These are phyloP conservation scores for Piaya cayana DNA, from an alignment of 2,113 vertebrate species.

Conservation along the genomic window DNA sequence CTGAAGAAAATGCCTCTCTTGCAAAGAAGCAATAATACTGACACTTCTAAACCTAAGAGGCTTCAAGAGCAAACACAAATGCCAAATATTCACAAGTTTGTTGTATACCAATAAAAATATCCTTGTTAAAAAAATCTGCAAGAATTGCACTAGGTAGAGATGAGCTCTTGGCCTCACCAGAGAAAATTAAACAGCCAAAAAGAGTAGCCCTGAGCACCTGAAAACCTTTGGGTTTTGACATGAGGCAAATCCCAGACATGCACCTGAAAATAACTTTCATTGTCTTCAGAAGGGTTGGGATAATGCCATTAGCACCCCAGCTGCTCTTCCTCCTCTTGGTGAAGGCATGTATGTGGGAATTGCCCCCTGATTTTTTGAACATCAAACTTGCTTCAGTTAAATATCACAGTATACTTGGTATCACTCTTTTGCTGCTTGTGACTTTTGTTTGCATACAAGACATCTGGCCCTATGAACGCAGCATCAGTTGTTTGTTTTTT, in stretches of 20 bases:
- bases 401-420: background rate
- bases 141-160: background rate
- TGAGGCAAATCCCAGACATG: background rate
- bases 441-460: background rate
- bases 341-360: background rate
- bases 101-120: background rate
- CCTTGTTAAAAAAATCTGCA: background rate
- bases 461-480: slow-evolving; percentile 22
- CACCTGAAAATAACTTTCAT: background rate
- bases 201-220: background rate
- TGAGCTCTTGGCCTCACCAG: background rate
- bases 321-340: background rate
- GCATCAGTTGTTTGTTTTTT: background rate
- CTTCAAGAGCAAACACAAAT: background rate
- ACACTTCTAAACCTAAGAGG: background rate
- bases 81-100: background rate
- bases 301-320: slow-evolving; percentile 36
- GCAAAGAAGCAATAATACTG: background rate
- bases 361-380: background rate
- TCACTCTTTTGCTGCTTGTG: background rate
- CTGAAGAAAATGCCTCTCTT: background rate
- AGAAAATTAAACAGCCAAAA: background rate
- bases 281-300: background rate
- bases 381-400: background rate
- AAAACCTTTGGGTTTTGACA: background rate